Base-by-base conservation (phyloP, 2,888 invertebrate genomes). In the Calameuta filiformis region DNA sequence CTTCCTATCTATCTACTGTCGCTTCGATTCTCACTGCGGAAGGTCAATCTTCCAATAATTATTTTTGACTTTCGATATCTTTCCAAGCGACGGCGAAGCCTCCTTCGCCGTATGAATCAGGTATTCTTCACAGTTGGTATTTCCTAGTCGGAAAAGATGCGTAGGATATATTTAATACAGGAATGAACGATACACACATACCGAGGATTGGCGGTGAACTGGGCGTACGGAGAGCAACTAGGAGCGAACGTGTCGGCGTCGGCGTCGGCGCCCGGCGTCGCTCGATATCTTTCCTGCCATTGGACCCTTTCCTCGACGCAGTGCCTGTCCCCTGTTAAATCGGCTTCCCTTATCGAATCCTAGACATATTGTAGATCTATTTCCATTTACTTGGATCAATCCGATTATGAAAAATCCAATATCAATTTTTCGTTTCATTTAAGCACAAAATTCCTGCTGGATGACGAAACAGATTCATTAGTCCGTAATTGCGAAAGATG, bases 241-340 rank as follows among this genome's bases (percentile, higher is more conserved):
- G 77, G 75, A 80, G 81, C 73, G 81, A 77, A 78, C n/a, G 56
- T 69, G 34, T 71, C 80, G 82, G 71, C 79, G 79, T 35, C 78
- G 82, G 87, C 88, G 88, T 86, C 87, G 87, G 86, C 88, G 88
- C 87, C 82, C 77, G 79, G 81, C 80, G 77, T 83, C 87, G 89
- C 88, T 89, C 89, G 88, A 89, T 89, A 89, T 83, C 85, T 74
- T 71, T 79, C 69, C 75, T 80, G 76, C 71, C 73, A 79, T 80
- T 68, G 73, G 79, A 75, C 68, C 69, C 40, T 76, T 77, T 56
- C 77, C n/a, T 69, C 71, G 73, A 33, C 30, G 74, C n/a, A 56
- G 23, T 56, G 15, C 23, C 56, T 12, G 35, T 74, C 35, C 6
- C 33, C 30, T 71, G 71, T 34, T 33, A 71, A 71, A 31, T 71